These are phyloP conservation scores for Ianthella basta DNA, from an alignment of 37 sponge, comb jelly and placozoan species.

Conservation along the genomic window DNA sequence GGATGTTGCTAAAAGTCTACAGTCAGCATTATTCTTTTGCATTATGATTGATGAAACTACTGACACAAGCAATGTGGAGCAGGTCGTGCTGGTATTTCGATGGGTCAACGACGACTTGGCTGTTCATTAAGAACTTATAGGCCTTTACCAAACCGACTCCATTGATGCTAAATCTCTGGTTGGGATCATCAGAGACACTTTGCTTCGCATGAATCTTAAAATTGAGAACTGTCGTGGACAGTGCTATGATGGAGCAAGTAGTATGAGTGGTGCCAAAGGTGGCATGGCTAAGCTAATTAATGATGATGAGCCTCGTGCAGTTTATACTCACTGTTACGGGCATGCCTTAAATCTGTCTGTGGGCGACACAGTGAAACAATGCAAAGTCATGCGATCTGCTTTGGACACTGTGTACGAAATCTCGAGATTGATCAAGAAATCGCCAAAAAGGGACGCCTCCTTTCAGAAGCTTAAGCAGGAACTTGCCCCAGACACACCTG, in stretches of 20 bases:
- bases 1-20: slow-evolving; percentile 19
- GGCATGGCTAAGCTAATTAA: slow-evolving; percentile 48
- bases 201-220: slow-evolving; percentile 42
- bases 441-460: slow-evolving; percentile 33
- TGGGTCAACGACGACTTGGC: slow-evolving; percentile 24
- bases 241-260: slow-evolving; percentile 69
- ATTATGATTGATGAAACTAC: slow-evolving; percentile 59
- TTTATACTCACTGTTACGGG: slow-evolving; percentile 22
- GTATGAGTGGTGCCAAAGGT: slow-evolving; percentile 40
- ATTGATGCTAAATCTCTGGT: slow-evolving; percentile 39
- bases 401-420: slow-evolving; percentile 31
- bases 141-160: slow-evolving; percentile 32
- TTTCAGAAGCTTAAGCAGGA: slow-evolving; percentile 40
- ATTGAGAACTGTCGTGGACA: slow-evolving; percentile 40
- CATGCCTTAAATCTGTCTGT: slow-evolving; percentile 11
- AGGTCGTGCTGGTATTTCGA: slow-evolving; percentile 41
- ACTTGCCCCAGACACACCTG: slow-evolving; percentile 33
- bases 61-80: slow-evolving; percentile 14
- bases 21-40: slow-evolving; percentile 14
- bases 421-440: slow-evolving; percentile 27
- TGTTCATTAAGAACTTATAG: slow-evolving; percentile 40
- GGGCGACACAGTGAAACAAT: slow-evolving; percentile 15
- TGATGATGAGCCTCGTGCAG: slow-evolving; percentile 32
- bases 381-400: slow-evolving; percentile 7
- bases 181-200: slow-evolving; percentile 31